Percentiles rank a stretch among this genome's conserved stretches.
Evolutionary conservation across 2,797 vertebrate genomes (phyloP).

Genomic region (Gallinago stenura): DNA sequence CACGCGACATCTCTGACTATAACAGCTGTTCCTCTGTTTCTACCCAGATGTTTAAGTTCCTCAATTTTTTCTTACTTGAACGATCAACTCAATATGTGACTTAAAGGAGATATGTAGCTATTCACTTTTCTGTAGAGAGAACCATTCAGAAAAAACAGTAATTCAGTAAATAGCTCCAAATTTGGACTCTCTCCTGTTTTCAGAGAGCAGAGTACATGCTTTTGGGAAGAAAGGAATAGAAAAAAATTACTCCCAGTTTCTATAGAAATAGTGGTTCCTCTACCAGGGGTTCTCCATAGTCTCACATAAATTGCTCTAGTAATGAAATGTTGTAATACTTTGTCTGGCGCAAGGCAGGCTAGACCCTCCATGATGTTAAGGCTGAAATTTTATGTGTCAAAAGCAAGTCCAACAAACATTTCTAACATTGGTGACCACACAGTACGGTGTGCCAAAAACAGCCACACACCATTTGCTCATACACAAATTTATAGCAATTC

Average conservation of each 20-base stretch:
- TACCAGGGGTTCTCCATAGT: neutral
- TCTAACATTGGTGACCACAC: neutral
- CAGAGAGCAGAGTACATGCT: neutral
- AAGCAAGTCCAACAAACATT: neutral
- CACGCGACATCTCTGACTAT: neutral
- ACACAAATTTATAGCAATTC: neutral
- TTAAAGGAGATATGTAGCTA: neutral
- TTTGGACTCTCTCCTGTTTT: neutral
- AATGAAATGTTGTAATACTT: neutral
- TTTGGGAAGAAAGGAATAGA: neutral
- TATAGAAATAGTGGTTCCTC: neutral
- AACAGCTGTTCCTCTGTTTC: neutral
- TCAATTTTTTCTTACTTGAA: neutral
- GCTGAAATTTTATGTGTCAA: neutral
- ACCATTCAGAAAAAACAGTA: neutral
- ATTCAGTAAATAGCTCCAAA: neutral
- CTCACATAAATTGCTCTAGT: neutral
- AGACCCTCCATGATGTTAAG: neutral
- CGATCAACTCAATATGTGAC: neutral
- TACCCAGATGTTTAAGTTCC: neutral
- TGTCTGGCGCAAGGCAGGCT: neutral
- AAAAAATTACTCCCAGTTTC: neutral
- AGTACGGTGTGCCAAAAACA: neutral
- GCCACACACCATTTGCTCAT: neutral
- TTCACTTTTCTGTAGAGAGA: neutral